Percentiles rank a stretch among this genome's conserved stretches.
phyloP scores from a whole-genome alignment of 2,888 invertebrate species.

The Cryptocheilus praepositus region DNA sequence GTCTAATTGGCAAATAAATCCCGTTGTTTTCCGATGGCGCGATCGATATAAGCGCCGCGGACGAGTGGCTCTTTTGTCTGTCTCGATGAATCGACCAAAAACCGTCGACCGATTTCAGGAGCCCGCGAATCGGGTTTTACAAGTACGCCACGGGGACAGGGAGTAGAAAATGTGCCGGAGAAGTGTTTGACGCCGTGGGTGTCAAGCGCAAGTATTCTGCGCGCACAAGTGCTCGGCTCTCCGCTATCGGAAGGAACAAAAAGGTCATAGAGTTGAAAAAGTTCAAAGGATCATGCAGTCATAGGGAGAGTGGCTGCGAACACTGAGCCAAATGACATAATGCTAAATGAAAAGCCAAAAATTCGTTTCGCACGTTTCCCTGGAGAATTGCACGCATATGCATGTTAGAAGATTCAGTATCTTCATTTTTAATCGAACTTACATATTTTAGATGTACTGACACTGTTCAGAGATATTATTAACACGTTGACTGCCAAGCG shows the following conservation, averaged over 20 bases:
- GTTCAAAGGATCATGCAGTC: not conserved
- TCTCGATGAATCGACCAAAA: not conserved
- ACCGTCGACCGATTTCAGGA: conserved; percentile 3
- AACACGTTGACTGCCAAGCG: too few species aligned
- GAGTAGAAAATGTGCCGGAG: not conserved
- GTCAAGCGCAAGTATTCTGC: conserved; percentile 22
- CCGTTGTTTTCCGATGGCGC: conserved; percentile 64
- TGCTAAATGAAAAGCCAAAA: too few species aligned
- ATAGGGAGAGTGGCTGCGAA: not conserved
- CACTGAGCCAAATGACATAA: too few species aligned
- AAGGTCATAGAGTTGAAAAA: not conserved
- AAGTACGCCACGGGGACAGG: conserved; percentile 18
- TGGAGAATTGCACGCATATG: too few species aligned
- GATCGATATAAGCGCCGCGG: conserved; percentile 45
- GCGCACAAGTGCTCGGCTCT: not conserved
- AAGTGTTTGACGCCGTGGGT: conserved; percentile 41
- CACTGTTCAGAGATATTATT: too few species aligned
- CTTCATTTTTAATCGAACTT: too few species aligned
- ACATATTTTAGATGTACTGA: too few species aligned
- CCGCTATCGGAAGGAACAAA: not conserved
- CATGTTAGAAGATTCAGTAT: too few species aligned
- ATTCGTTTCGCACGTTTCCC: too few species aligned
- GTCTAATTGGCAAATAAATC: conserved; percentile 73
- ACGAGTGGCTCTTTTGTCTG: conserved; percentile 23
- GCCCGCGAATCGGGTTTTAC: too few species aligned